phyloP scores from a whole-genome alignment of 2,797 vertebrate species.

The Melanotaenia boesemani region DNA sequence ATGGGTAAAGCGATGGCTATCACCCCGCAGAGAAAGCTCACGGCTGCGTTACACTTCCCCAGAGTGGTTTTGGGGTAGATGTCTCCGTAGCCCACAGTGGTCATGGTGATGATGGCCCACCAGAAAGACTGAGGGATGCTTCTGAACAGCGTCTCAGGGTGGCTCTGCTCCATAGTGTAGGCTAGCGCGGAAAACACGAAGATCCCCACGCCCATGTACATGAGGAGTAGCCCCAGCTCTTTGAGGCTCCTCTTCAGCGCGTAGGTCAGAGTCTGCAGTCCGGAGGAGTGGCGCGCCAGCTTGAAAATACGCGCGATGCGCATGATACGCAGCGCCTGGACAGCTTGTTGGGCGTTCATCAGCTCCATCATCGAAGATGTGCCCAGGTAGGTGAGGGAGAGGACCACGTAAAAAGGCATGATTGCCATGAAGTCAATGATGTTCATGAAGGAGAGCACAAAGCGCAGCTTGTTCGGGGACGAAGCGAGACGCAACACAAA shows the following conservation, averaged over 20 bases:
- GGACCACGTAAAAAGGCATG: slow-evolving; percentile 94
- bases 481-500: slow-evolving; percentile 91
- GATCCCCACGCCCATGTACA: slow-evolving; percentile 97
- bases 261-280: slow-evolving; percentile 95
- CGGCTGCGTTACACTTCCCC: slow-evolving; percentile 95
- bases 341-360: slow-evolving; percentile 93
- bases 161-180: slow-evolving; percentile 97
- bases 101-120: slow-evolving; percentile 99
- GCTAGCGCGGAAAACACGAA: slow-evolving; percentile 97
- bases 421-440: slow-evolving; percentile 94
- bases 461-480: slow-evolving; percentile 92
- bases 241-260: slow-evolving; percentile 96
- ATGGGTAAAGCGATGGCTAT: slow-evolving; percentile 97
- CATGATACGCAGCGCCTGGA: slow-evolving; percentile 95
- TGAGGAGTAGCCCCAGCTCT: slow-evolving; percentile 94
- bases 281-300: slow-evolving; percentile 94
- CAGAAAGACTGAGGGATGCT: slow-evolving; percentile 99
- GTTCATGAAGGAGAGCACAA: slow-evolving; percentile 94
- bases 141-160: slow-evolving; percentile 95
- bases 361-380: slow-evolving; percentile 93
- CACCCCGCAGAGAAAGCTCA: slow-evolving; percentile 97
- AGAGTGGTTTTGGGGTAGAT: slow-evolving; percentile 97
- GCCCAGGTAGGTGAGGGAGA: slow-evolving; percentile 91
- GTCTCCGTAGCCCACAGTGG: slow-evolving; percentile 96
- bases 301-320: slow-evolving; percentile 96